A percentile compares a stretch with the other conserved stretches of the same genome.
These are phyloP conservation scores for Tokudaia muenninki DNA, from an alignment of 2,797 vertebrate species.

Conservation along the genomic window DNA sequence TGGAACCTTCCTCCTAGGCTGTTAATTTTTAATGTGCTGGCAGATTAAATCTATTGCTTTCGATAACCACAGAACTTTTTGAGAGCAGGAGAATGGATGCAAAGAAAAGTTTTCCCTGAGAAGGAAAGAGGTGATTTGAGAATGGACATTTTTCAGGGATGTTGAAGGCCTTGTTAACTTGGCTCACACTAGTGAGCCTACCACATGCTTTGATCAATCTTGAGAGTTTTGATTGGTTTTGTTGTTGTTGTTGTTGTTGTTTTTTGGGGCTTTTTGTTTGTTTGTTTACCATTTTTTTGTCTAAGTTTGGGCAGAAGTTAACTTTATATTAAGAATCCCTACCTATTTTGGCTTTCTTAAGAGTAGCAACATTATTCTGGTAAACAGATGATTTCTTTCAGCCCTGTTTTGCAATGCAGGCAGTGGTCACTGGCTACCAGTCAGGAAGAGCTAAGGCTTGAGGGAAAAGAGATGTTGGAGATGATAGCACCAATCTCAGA, in stretches of 20 bases:
- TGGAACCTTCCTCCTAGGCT: slow-evolving; percentile 70
- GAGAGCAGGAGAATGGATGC: slow-evolving; percentile 41
- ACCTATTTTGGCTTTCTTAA: not conserved
- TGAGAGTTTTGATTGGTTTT: not conserved
- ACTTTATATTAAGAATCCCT: not conserved
- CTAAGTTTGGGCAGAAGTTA: slow-evolving; percentile 19
- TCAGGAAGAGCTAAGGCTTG: not conserved
- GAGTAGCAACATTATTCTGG: not conserved
- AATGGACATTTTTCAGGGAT: not conserved
- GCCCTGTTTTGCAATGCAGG: slow-evolving; percentile 24
- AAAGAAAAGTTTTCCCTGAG: slow-evolving; percentile 55
- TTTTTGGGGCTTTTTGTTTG: not conserved
- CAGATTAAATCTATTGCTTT: slow-evolving; percentile 79
- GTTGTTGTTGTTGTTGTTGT: not conserved
- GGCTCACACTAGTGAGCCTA: not conserved
- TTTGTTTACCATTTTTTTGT: not conserved
- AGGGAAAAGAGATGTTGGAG: not conserved
- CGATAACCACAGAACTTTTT: slow-evolving; percentile 77
- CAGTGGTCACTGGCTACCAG: not conserved
- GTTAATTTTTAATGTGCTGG: slow-evolving; percentile 78
- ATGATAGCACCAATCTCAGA: not conserved
- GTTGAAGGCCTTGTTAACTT: not conserved
- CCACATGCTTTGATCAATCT: not conserved
- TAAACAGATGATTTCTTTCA: not conserved
- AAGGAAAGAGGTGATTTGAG: not conserved